These are phyloP conservation scores for Carettochelys insculpta DNA, from an alignment of 2,113 vertebrate genomes.

Conservation along the genomic window DNA sequence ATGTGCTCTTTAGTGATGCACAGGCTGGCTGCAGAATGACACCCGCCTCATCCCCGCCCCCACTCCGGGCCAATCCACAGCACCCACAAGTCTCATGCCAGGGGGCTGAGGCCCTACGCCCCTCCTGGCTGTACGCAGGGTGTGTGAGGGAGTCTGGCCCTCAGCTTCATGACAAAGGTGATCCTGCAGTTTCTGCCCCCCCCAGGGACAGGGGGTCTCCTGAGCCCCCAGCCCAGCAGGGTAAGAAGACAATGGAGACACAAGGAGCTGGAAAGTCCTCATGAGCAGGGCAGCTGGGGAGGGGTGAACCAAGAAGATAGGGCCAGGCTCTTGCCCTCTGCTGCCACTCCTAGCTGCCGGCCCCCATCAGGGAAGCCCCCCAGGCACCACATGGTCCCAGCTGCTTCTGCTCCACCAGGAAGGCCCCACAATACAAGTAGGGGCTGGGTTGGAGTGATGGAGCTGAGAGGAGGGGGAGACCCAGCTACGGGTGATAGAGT, in stretches of 20 bases:
- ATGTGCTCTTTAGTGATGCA: not conserved
- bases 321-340: not conserved
- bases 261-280: not conserved
- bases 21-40: not conserved
- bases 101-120: no score
- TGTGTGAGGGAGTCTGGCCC: not conserved
- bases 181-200: not conserved
- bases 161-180: not conserved
- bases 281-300: not conserved
- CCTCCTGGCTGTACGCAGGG: no score
- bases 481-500: not conserved
- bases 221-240: not conserved
- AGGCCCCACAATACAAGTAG: not conserved
- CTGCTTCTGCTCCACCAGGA: not conserved
- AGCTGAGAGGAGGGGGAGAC: not conserved
- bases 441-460: not conserved
- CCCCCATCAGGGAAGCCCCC: not conserved
- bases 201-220: not conserved
- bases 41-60: not conserved
- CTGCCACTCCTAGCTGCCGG: not conserved
- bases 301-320: not conserved
- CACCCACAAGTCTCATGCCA: not conserved
- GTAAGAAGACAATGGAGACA: not conserved
- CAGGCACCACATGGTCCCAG: not conserved
- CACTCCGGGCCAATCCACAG: not conserved